phyloP scores from a whole-genome alignment of 2,797 vertebrate species.

The Cheirogaleus major region DNA sequence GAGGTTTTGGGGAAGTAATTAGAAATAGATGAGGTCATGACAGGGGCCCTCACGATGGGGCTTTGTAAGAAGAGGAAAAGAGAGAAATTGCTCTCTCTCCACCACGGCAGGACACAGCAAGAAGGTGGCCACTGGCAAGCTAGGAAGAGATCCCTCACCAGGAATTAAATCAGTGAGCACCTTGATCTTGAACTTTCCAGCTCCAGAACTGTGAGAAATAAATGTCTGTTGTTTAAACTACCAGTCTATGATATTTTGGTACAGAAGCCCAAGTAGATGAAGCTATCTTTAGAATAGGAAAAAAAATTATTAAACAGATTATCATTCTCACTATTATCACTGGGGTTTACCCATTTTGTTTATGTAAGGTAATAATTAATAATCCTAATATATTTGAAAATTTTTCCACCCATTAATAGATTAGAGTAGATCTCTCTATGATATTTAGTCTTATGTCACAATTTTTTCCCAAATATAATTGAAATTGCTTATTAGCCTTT shows the following conservation, averaged over 20 bases:
- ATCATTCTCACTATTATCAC: not conserved
- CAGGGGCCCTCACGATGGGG: not conserved
- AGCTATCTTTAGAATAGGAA: not conserved
- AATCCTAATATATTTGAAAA: not conserved
- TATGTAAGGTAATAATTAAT: not conserved
- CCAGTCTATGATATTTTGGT: not conserved
- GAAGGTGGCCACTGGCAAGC: not conserved
- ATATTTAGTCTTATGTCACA: not conserved
- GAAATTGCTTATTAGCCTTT: slow-evolving; percentile 29
- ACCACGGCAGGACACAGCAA: not conserved
- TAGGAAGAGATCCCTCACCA: not conserved
- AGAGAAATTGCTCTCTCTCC: not conserved
- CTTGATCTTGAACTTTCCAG: not conserved
- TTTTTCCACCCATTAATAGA: not conserved
- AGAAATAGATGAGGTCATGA: not conserved
- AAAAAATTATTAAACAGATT: not conserved
- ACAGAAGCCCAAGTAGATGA: not conserved
- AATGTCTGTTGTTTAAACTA: not conserved
- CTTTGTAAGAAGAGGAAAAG: not conserved
- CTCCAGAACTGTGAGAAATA: not conserved
- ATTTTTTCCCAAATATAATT: slow-evolving; percentile 20
- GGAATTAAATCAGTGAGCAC: not conserved
- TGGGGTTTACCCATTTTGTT: not conserved
- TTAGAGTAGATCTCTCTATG: not conserved
- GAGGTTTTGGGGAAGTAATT: not conserved